Evolutionary conservation across 2,113 vertebrate species (phyloP).

Genomic region (Dromaius novaehollandiae): DNA sequence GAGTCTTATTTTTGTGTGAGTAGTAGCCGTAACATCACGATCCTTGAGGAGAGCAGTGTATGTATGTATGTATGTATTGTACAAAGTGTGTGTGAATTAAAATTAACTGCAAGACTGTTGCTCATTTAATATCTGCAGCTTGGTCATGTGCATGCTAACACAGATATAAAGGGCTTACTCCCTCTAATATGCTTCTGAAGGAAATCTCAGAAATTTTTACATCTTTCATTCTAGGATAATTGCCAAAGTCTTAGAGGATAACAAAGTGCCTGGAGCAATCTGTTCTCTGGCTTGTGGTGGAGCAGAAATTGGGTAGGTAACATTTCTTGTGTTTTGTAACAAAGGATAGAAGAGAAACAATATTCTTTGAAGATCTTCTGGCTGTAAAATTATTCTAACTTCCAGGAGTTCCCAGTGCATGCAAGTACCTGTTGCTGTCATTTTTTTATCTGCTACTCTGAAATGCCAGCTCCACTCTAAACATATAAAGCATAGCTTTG

Average conservation of each 20-base stretch:
- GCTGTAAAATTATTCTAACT: background rate
- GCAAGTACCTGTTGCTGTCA: fast-evolving
- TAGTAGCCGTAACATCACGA: background rate
- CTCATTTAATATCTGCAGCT: background rate
- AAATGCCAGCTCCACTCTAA: background rate
- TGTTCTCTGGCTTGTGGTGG: slow-evolving; percentile 95
- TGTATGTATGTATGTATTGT: background rate
- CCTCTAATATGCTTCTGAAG: background rate
- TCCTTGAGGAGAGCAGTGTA: background rate
- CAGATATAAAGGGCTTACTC: background rate
- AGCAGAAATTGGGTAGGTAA: slow-evolving; percentile 89
- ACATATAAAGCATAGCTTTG: fast-evolving
- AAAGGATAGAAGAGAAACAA: background rate
- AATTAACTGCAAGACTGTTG: background rate
- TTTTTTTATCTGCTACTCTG: background rate
- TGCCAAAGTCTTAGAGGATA: slow-evolving; percentile 91
- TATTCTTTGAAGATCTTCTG: background rate
- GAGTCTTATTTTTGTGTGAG: background rate
- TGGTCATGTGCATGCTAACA: background rate
- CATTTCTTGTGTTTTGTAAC: background rate
- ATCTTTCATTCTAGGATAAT: slow-evolving; percentile 81
- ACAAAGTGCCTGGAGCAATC: slow-evolving; percentile 93
- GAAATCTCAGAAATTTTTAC: background rate
- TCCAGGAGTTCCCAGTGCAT: background rate
- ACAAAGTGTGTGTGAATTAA: background rate